phyloP scores from a whole-genome alignment of 2,888 invertebrate species.

The Punctoribates punctum region DNA sequence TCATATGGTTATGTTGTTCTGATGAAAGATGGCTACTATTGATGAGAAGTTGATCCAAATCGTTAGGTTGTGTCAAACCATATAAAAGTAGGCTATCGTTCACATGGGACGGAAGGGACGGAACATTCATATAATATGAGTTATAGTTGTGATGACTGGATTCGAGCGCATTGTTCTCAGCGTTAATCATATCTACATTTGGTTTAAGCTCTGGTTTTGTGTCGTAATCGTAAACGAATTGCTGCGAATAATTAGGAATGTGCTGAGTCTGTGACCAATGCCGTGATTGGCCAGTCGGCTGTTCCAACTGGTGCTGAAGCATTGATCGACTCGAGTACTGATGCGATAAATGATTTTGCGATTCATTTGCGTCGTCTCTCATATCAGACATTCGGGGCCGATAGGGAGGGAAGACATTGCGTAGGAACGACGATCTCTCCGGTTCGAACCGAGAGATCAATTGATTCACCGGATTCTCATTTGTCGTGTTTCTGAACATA shows the following conservation, averaged over 20 bases:
- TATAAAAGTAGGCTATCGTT: conserved; percentile 2
- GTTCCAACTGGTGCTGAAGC: conserved; percentile 42
- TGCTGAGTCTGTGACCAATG: neutral
- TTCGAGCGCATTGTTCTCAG: neutral
- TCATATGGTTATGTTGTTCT: conserved; percentile 17
- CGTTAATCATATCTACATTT: conserved; percentile 21
- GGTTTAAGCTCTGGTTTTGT: conserved; percentile 30
- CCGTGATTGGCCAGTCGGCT: conserved; percentile 28
- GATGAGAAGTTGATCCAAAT: conserved; percentile 10
- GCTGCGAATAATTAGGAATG: conserved; percentile 28
- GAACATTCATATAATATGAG: conserved; percentile 1
- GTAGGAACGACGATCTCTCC: conserved; percentile 48
- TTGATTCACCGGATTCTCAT: conserved; percentile 47
- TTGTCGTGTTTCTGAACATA: neutral
- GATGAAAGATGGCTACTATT: conserved; percentile 26
- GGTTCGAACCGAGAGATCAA: conserved; percentile 49
- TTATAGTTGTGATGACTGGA: conserved; percentile 6
- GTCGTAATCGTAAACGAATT: neutral
- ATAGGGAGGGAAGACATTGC: conserved; percentile 49
- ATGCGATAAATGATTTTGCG: conserved; percentile 44
- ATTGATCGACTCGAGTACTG: conserved; percentile 29
- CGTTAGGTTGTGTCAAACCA: neutral
- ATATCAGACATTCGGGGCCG: conserved; percentile 46
- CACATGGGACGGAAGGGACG: neutral
- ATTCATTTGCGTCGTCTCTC: conserved; percentile 44